phyloP scores from a whole-genome alignment of 2,113 vertebrate genomes.

The Ceratotherium simum region DNA sequence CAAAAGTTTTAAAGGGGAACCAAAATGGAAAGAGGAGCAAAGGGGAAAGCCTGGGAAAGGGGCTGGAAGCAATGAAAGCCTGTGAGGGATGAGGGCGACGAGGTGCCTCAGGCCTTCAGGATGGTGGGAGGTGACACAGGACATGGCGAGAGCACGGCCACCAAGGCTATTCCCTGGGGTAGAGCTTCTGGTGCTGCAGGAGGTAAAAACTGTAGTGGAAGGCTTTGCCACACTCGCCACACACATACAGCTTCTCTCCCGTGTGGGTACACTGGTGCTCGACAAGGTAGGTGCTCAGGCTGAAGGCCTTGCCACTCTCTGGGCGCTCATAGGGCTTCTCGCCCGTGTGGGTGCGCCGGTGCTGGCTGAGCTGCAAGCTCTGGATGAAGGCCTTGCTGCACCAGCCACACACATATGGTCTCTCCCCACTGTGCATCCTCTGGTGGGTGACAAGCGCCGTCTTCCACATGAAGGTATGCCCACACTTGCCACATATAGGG shows the following conservation, averaged over 20 bases:
- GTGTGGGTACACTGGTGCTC: neutral
- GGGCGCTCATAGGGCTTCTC: too few relatives aligned
- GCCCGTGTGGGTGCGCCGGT: too few relatives aligned
- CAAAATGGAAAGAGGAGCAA: neutral
- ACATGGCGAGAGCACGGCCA: too few relatives aligned
- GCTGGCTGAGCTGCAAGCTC: too few relatives aligned
- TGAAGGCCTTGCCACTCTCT: neutral
- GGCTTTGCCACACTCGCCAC: neutral
- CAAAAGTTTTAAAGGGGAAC: neutral
- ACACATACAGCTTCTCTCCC: neutral
- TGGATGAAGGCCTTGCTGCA: too few relatives aligned
- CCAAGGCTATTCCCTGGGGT: neutral
- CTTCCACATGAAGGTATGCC: too few relatives aligned
- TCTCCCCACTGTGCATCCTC: neutral
- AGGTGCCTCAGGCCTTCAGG: neutral
- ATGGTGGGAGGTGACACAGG: neutral
- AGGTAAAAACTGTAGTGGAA: neutral
- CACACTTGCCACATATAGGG: neutral
- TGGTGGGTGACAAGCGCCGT: neutral
- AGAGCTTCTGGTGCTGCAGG: neutral
- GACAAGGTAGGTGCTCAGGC: too few relatives aligned
- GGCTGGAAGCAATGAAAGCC: neutral
- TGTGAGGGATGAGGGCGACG: neutral
- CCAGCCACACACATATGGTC: neutral
- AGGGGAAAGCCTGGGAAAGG: neutral